Evolutionary conservation across 2,888 invertebrate genomes (phyloP).

Genomic region (Isotomurus palustris): DNA sequence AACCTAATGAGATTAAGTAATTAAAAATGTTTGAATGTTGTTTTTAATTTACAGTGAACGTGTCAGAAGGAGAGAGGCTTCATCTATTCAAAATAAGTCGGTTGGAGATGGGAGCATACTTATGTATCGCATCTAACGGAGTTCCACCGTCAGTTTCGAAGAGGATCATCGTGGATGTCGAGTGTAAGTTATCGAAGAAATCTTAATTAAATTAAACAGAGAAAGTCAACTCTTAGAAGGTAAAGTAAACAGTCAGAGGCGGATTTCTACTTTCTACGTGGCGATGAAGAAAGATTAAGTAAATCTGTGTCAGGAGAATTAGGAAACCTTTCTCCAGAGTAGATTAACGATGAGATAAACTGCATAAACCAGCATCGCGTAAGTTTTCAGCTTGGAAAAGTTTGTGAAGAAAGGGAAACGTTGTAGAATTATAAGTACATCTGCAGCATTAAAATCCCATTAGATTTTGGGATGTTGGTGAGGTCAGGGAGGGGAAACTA

Average conservation of each 20-base stretch:
- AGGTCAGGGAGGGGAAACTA: too few relatives aligned
- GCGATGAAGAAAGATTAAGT: background rate
- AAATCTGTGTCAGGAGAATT: background rate
- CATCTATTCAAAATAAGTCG: conserved; percentile 81
- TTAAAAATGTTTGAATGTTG: conserved; percentile 2
- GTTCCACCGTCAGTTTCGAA: conserved; percentile 89
- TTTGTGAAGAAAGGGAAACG: too few relatives aligned
- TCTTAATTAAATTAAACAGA: too few relatives aligned
- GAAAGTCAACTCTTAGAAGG: background rate
- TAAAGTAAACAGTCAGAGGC: background rate
- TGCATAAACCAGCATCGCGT: too few relatives aligned
- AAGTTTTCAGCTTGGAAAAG: too few relatives aligned
- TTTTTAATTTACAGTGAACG: conserved; percentile 61
- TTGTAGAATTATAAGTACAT: too few relatives aligned
- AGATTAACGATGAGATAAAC: too few relatives aligned
- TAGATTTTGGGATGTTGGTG: too few relatives aligned
- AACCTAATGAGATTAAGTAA: too few relatives aligned
- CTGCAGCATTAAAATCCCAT: too few relatives aligned
- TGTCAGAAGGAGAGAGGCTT: conserved; percentile 78
- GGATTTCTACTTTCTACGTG: too few relatives aligned
- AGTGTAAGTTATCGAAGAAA: conserved; percentile 64
- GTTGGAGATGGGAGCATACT: conserved; percentile 77
- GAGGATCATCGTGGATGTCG: conserved; percentile 78
- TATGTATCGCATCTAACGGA: conserved; percentile 78
- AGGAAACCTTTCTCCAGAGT: too few relatives aligned